phyloP scores from a whole-genome alignment of 2,797 vertebrate genomes.

The Tragopan temminckii region DNA sequence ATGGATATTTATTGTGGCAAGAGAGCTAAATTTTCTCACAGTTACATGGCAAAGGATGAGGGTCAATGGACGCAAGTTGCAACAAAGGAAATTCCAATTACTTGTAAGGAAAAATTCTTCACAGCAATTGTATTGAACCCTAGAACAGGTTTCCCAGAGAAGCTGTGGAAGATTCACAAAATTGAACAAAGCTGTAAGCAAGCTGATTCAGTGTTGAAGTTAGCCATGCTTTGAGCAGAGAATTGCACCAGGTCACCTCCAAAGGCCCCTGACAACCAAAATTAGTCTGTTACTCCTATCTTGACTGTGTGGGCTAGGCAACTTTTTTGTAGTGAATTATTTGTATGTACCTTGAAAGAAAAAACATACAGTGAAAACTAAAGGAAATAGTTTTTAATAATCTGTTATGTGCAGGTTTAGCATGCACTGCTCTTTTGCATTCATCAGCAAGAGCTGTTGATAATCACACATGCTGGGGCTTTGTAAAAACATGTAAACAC shows the following conservation, averaged over 20 bases:
- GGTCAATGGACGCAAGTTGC: background rate
- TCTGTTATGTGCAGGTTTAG: background rate
- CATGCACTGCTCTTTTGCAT: background rate
- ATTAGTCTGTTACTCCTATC: background rate
- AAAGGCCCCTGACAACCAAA: background rate
- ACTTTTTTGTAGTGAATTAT: background rate
- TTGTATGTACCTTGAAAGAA: background rate
- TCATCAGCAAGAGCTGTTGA: rapidly evolving
- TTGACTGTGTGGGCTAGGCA: background rate
- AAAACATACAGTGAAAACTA: background rate
- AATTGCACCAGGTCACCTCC: background rate
- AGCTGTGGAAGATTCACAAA: background rate
- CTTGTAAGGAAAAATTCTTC: background rate
- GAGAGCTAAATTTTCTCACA: background rate
- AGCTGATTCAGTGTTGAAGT: background rate
- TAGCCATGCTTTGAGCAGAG: background rate
- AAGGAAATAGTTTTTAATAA: background rate
- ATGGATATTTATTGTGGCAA: background rate
- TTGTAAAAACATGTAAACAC: background rate
- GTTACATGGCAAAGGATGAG: background rate
- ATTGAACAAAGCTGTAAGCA: background rate
- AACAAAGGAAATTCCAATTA: background rate
- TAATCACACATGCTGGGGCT: background rate
- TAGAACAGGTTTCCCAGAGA: background rate
- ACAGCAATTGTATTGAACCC: background rate